Base-by-base conservation (phyloP, 2,888 invertebrate species). In the Diplolepis rosae region DNA sequence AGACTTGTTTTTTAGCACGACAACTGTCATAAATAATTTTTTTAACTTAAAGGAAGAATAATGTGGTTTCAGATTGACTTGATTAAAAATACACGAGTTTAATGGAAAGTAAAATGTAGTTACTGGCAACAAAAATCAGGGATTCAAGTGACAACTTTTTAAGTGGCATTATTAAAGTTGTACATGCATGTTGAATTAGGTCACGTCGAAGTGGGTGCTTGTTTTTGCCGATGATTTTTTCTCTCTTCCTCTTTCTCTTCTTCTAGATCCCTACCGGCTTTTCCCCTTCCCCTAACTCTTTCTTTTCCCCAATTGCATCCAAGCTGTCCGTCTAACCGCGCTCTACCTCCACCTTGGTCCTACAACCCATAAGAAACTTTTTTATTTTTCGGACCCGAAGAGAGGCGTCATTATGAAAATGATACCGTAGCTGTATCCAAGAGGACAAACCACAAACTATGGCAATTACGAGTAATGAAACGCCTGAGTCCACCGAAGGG, bases 401-500 rank as follows among this genome's bases (percentile, higher is more conserved):
- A 77, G 77, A 79, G 76, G 83, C 82, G 80, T 88, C 80, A 88
- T 87, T 88, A 88, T 85, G 87, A 87, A 88, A 88, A 88, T 88
- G 86, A 88, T 87, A 88, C 87, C 82, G 83, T 85, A 83, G 82
- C 82, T 82, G 80, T 80, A 80, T 77, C 77, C 76, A 78, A 81
- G 84, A 81, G 82, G 82, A 85, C 81, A 83, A 84, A 88, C 87
- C 88, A 85, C 85, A 88, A 83, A 86, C 87, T 85, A 83, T 84
- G 84, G 84, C 84, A 87, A 87, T 88, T 88, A 88, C 84, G 83
- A 82, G 83, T 88, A 87, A 87, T 88, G 86, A 88, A 88, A 88
- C 88, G 87, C 81, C 83, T 82, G 75, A 82, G 82, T 84, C 81
- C 83, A 80, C 75, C 77, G 72, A 72, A 75, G 72, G 69, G 68